Evolutionary conservation across 1,140 invertebrate species (phyloP).

Genomic region (Trigoniulus corallinus): DNA sequence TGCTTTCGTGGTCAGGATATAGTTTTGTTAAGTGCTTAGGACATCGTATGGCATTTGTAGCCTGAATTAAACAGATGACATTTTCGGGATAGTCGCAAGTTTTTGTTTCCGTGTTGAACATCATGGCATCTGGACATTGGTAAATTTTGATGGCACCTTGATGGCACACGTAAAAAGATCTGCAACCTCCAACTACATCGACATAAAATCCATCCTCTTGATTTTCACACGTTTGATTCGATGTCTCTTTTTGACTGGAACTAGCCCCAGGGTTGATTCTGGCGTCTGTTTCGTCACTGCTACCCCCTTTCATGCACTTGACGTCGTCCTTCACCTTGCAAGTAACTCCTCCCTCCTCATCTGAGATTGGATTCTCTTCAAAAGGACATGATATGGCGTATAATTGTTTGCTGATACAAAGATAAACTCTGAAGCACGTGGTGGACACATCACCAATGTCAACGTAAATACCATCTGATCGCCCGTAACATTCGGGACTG

Average conservation of each 20-base stretch:
- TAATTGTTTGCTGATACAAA: not conserved
- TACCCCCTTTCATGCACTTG: too few relatives aligned
- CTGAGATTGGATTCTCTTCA: too few relatives aligned
- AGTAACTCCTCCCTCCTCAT: too few relatives aligned
- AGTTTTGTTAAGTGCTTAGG: too few relatives aligned
- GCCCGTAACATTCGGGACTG: not conserved
- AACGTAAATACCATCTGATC: not conserved
- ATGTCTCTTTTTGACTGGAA: not conserved
- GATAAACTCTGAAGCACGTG: not conserved
- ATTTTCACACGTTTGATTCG: too few relatives aligned
- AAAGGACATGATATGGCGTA: not conserved
- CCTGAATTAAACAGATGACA: not conserved
- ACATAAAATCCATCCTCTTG: not conserved
- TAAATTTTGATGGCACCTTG: not conserved
- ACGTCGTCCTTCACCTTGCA: too few relatives aligned
- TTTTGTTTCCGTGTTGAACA: not conserved
- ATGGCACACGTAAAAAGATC: not conserved
- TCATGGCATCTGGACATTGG: not conserved
- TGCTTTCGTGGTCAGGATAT: too few relatives aligned
- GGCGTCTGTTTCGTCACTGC: too few relatives aligned
- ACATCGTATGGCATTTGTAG: too few relatives aligned
- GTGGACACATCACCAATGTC: not conserved
- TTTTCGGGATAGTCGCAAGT: not conserved
- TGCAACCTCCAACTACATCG: not conserved
- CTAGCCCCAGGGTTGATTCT: too few relatives aligned